Conservation (phyloP, 2,113 vertebrate genomes). For the Myrmophylax atrothorax region DNA sequence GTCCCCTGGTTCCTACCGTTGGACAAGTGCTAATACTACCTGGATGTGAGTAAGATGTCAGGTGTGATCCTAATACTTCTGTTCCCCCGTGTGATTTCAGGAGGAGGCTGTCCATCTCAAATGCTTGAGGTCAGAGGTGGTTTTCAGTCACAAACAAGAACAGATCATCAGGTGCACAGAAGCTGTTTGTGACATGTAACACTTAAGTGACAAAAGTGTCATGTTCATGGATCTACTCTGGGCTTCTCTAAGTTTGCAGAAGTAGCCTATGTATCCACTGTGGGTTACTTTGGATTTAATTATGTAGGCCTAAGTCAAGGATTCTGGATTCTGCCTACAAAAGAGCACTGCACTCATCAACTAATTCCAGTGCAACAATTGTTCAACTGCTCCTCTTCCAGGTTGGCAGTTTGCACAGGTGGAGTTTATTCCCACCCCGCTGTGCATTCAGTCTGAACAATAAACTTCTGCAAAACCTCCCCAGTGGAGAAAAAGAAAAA, state of each 20-base stretch:
- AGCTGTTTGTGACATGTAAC: not conserved
- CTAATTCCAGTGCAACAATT: not conserved
- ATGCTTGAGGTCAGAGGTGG: not conserved
- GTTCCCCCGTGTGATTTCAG: not conserved
- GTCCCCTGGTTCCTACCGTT: not conserved
- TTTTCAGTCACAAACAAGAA: not conserved
- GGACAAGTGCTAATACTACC: not conserved
- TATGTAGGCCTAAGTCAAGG: not conserved
- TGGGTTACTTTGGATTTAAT: not conserved
- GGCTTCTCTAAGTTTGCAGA: not conserved
- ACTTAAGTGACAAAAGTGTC: not conserved
- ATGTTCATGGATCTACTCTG: not conserved
- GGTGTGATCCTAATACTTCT: not conserved
- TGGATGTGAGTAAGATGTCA: not conserved
- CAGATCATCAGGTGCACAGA: not conserved
- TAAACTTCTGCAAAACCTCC: not conserved
- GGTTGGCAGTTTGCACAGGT: not conserved
- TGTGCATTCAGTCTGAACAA: not conserved
- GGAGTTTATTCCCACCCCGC: not conserved
- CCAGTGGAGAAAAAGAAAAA: not conserved
- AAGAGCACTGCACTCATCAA: fast-evolving
- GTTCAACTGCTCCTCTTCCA: not conserved
- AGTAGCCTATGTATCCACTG: not conserved
- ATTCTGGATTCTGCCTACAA: not conserved
- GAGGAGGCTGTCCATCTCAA: not conserved